phyloP scores from a whole-genome alignment of 1,140 invertebrate genomes.

The Mycetomoellerius zeteki region DNA sequence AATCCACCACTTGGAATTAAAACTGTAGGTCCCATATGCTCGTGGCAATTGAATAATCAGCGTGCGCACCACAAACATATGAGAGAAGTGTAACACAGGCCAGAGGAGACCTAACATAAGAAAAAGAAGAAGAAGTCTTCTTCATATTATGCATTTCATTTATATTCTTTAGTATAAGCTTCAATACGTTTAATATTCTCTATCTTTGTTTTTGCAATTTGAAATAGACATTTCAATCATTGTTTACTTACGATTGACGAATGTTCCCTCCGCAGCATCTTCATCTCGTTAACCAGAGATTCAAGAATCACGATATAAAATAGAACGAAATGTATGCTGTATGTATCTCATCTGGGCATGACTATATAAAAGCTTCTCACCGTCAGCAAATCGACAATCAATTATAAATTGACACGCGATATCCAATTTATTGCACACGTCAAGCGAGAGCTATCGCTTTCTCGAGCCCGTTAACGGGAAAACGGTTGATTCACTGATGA shows the following conservation, averaged over 20 bases:
- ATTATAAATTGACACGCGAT: constrained; percentile 53
- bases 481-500: constrained; percentile 12
- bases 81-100: no score
- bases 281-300: constrained; percentile 5
- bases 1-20: no score
- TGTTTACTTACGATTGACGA: neutral
- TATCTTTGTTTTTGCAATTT: neutral
- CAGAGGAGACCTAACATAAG: no score
- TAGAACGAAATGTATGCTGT: neutral
- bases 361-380: neutral
- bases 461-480: constrained; percentile 35
- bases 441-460: constrained; percentile 38
- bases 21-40: no score
- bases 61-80: no score
- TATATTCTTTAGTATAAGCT: neutral
- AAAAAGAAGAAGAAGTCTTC: neutral
- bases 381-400: constrained; percentile 31
- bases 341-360: neutral
- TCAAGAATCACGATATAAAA: neutral
- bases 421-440: constrained; percentile 41
- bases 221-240: constrained; percentile 4
- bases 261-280: neutral
- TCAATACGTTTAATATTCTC: neutral
- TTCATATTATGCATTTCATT: neutral
- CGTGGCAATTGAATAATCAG: no score